A percentile compares a stretch with the other conserved stretches of the same genome.
Evolutionary conservation across 2,888 invertebrate genomes (phyloP).

Genomic region (Stenichneumon culpator): DNA sequence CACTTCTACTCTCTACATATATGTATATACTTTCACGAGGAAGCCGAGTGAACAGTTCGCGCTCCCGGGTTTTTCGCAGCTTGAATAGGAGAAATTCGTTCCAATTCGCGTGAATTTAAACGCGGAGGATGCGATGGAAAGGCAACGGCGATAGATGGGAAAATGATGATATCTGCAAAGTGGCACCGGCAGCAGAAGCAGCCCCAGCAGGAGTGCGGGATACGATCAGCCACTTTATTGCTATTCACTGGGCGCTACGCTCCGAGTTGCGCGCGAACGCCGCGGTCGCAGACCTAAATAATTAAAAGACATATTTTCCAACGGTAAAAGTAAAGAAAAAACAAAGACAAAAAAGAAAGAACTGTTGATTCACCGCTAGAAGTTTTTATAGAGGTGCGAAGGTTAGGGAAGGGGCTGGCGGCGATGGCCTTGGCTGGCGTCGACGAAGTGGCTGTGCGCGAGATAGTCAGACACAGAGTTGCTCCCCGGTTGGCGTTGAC

Average conservation of each 20-base stretch:
- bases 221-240: conserved; percentile 27
- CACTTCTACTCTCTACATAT: background rate
- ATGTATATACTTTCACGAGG: background rate
- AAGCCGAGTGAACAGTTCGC: background rate
- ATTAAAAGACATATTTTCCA: conserved; percentile 34
- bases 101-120: conserved; percentile 22
- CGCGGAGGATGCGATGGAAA: background rate
- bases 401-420: conserved; percentile 7
- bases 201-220: conserved; percentile 8
- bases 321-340: background rate
- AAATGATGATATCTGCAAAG: conserved; percentile 40
- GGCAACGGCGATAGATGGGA: conserved; percentile 1
- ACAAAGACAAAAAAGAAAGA: conserved; percentile 8
- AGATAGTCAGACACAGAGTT: conserved; percentile 2
- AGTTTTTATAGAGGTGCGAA: background rate
- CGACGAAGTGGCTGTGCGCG: background rate
- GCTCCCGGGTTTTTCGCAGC: background rate
- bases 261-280: conserved; percentile 3
- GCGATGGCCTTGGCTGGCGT: conserved; percentile 13
- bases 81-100: background rate
- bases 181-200: background rate
- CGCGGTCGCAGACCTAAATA: conserved; percentile 30
- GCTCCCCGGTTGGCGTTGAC: background rate
- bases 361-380: background rate
- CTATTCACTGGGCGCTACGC: conserved; percentile 1